phyloP scores from a whole-genome alignment of 2,113 vertebrate genomes.

The Chloropsis cyanopogon region DNA sequence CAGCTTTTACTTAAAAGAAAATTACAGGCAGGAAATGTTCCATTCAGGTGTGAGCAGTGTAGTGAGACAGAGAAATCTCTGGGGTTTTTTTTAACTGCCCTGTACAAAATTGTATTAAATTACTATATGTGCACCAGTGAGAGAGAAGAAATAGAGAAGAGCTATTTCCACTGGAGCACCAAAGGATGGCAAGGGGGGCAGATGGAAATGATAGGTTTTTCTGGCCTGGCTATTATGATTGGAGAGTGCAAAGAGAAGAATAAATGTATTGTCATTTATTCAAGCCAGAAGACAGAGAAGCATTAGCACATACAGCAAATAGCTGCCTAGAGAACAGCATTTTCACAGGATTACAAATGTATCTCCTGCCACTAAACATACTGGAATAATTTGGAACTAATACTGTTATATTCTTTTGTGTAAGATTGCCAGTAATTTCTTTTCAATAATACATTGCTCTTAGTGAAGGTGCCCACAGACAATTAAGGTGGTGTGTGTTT shows the following conservation, averaged over 20 bases:
- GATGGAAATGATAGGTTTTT: slow-evolving; percentile 23
- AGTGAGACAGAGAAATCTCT: neutral
- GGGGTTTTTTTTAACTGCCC: neutral
- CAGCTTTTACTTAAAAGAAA: neutral
- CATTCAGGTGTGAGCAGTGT: neutral
- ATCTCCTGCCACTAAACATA: neutral
- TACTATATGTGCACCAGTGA: neutral
- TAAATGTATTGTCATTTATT: neutral
- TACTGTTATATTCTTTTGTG: neutral
- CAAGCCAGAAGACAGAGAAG: neutral
- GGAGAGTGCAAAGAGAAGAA: neutral
- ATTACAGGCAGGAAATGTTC: neutral
- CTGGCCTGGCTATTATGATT: neutral
- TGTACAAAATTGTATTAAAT: slow-evolving; percentile 22
- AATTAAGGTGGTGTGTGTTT: neutral
- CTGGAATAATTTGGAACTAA: neutral
- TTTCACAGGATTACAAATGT: neutral
- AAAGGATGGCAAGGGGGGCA: neutral
- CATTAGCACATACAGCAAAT: neutral
- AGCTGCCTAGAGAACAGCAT: neutral
- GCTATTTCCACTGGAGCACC: slow-evolving; percentile 3
- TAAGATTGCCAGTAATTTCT: neutral
- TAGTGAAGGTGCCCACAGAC: neutral
- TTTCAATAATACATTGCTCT: neutral
- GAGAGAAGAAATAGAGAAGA: neutral